These are phyloP conservation scores for Paramormyrops hopkinsi DNA, from an alignment of 2,797 vertebrate species.

Conservation along the genomic window DNA sequence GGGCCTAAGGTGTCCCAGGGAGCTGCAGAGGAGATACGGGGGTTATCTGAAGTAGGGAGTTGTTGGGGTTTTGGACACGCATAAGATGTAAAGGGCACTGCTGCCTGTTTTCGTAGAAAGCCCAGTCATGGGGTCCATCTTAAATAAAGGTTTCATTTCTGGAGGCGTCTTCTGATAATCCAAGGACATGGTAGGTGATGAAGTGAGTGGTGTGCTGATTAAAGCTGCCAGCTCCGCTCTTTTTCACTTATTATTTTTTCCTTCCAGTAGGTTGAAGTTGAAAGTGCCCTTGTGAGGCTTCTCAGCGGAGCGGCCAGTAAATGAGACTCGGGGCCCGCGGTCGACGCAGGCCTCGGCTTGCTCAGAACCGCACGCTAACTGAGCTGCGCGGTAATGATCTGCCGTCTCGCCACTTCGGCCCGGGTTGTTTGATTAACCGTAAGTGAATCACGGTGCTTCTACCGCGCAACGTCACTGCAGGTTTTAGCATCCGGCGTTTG, in stretches of 20 bases:
- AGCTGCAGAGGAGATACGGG: not conserved
- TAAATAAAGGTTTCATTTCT: not conserved
- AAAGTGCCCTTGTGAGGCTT: conserved; percentile 41
- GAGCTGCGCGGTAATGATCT: conserved; percentile 57
- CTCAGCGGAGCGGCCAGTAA: conserved; percentile 46
- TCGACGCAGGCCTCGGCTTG: conserved; percentile 45
- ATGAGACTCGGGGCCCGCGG: conserved; percentile 53
- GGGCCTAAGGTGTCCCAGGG: not conserved
- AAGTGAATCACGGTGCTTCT: conserved; percentile 41
- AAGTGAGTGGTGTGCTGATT: not conserved
- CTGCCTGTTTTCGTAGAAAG: not conserved
- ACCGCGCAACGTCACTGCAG: conserved; percentile 22
- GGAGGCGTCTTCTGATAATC: not conserved
- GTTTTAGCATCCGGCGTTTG: not conserved
- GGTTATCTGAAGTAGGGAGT: not conserved
- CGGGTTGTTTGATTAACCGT: conserved; percentile 34
- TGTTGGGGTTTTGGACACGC: not conserved
- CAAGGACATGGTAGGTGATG: not conserved
- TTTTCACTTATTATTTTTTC: conserved; percentile 13
- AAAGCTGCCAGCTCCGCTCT: not conserved
- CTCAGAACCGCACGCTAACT: conserved; percentile 56
- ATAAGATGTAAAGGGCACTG: not conserved
- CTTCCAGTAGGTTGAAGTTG: conserved; percentile 35
- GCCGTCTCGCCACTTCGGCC: conserved; percentile 48
- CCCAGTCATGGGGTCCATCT: not conserved